Base-by-base conservation (phyloP, 2,797 vertebrate genomes). In the Champsocephalus esox region DNA sequence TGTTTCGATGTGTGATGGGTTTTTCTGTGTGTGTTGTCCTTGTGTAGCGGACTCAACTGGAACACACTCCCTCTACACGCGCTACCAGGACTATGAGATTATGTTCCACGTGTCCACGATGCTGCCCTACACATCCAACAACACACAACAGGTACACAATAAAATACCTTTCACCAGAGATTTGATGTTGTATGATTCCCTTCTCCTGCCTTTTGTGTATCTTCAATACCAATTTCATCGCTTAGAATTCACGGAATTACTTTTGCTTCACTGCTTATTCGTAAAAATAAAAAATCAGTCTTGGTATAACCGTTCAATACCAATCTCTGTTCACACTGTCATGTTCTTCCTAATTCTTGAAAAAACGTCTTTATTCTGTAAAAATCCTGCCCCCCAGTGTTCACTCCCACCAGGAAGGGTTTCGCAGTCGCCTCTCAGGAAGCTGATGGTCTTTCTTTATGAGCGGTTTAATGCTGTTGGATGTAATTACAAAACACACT, bases 31-130 rank as follows among this genome's bases (percentile, higher is more conserved):
- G 19, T 66, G 24, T 48, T 80, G 65, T 84, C 16, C 87, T 61
- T 68, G 63, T 85, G 19, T 89, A 98, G 97, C 96, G 16, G 97
- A 98, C 80, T 98, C 97, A 17, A 98, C 97, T 0, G 97, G 97
- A 61, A 97, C 95, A 0, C 96, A 98, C 77, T 98, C 97, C 1
- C 95, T 99, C 63, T 98, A 98, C 88, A 99, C 97, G 0, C 95
- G 94, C 3, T 99, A 99, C 92, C 97, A 98, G 88, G 97, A 97
- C 92, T 97, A 97, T 3, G 97, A 98, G 94, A 96, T 99, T 73
- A 99, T 99, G 97, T 98, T 99, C 87, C 97, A 99, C 6, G 96
- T 99, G 67, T 97, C 97, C 60, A 98, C 97, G 2, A 98, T 98
- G 97, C 94, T 99, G 85, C 97, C 97, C 55, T 98, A 98, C 90